These are phyloP conservation scores for Planiliza haematocheilus DNA, from an alignment of 2,113 vertebrate genomes.

Conservation along the genomic window DNA sequence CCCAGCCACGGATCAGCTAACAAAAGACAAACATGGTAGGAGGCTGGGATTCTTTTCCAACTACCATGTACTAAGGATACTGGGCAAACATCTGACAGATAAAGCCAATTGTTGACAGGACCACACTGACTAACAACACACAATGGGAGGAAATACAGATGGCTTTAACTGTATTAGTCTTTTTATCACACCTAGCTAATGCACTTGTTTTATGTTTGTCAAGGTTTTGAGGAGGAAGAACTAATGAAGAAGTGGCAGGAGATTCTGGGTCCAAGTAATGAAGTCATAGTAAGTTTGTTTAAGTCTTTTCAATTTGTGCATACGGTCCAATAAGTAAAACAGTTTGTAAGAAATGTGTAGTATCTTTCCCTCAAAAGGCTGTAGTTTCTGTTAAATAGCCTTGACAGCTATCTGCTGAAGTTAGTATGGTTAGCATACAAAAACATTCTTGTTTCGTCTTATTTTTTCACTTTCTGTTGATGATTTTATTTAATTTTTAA, in stretches of 20 bases:
- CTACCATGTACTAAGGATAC: constrained; percentile 25
- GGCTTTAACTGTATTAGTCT: too few relatives aligned
- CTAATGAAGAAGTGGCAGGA: constrained; percentile 89
- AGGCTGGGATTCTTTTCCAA: constrained; percentile 37
- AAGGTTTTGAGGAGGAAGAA: constrained; percentile 79
- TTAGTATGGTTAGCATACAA: too few relatives aligned
- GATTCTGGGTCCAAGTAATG: constrained; percentile 89
- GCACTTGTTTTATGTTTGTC: constrained; percentile 24
- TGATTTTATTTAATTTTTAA: too few relatives aligned
- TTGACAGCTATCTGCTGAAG: too few relatives aligned
- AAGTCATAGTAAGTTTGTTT: constrained; percentile 89
- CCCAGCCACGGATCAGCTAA: constrained; percentile 68
- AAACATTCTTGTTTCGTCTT: too few relatives aligned
- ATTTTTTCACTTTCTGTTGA: too few relatives aligned
- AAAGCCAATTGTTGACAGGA: constrained; percentile 52
- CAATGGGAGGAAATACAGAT: constrained; percentile 11
- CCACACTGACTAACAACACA: constrained; percentile 10
- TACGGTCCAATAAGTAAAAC: too few relatives aligned
- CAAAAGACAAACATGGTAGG: constrained; percentile 75
- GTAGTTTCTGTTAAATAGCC: too few relatives aligned
- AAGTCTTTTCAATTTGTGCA: neutral
- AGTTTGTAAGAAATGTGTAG: too few relatives aligned
- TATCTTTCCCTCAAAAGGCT: too few relatives aligned
- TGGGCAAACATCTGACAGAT: constrained; percentile 46
- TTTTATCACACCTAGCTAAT: too few relatives aligned